phyloP scores from a whole-genome alignment of 2,888 invertebrate species.

The Slavum lentiscoides region DNA sequence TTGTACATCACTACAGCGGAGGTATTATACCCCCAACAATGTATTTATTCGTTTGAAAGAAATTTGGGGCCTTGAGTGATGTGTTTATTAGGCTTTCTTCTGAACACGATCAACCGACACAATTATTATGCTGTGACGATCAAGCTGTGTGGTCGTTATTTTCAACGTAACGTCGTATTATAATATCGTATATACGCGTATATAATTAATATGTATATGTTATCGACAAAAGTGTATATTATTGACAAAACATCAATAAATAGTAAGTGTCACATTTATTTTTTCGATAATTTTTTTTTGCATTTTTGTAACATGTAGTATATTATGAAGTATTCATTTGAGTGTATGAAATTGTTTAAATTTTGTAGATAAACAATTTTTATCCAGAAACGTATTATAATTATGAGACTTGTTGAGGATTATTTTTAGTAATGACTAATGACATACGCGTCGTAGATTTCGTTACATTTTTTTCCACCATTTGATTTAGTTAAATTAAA shows the following conservation, averaged over 20 bases:
- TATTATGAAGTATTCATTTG: too few relatives aligned
- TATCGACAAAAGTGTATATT: too few relatives aligned
- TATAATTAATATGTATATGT: too few relatives aligned
- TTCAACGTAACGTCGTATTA: not conserved
- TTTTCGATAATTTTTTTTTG: too few relatives aligned
- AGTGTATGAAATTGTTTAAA: not conserved
- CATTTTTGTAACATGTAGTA: too few relatives aligned
- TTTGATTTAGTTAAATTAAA: not conserved
- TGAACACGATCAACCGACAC: not conserved
- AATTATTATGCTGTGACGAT: not conserved
- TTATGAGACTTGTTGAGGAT: too few relatives aligned
- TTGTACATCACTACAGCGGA: not conserved
- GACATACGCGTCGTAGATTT: not conserved
- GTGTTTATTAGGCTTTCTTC: not conserved
- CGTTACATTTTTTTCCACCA: too few relatives aligned
- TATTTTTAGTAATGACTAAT: not conserved
- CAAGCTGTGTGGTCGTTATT: not conserved
- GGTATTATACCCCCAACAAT: not conserved
- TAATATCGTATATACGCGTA: too few relatives aligned
- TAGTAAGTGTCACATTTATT: too few relatives aligned
- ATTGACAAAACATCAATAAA: too few relatives aligned
- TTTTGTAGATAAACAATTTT: not conserved
- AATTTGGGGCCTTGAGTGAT: not conserved
- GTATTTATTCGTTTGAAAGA: slow-evolving; percentile 3
- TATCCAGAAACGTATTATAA: not conserved